Conservation (phyloP, 1,140 invertebrate genomes). For the Hylaeus volcanicus region DNA sequence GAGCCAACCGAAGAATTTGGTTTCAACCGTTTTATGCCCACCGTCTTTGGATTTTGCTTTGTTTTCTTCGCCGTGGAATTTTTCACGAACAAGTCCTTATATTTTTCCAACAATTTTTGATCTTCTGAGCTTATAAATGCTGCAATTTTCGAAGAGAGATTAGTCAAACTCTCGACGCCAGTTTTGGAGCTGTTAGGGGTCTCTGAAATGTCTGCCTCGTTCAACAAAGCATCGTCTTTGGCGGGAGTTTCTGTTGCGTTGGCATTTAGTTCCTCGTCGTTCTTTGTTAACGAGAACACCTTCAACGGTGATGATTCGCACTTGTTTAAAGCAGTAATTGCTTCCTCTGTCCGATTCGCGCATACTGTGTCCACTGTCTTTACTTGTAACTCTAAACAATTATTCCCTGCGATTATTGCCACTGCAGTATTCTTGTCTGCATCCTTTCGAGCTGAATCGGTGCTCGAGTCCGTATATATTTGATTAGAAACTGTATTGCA, state of each 20-base stretch:
- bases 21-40: slow-evolving; percentile 41
- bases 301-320: slow-evolving; percentile 68
- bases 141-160: slow-evolving; percentile 72
- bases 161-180: slow-evolving; percentile 70
- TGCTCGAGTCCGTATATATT: slow-evolving; percentile 47
- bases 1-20: not conserved
- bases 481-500: slow-evolving; percentile 45
- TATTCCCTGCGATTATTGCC: slow-evolving; percentile 18
- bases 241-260: slow-evolving; percentile 71
- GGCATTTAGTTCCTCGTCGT: slow-evolving; percentile 46
- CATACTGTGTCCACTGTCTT: not conserved
- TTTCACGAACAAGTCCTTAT: not conserved
- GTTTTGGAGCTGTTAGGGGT: slow-evolving; percentile 75
- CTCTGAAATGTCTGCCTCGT: slow-evolving; percentile 73
- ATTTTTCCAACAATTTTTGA: not conserved
- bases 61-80: not conserved
- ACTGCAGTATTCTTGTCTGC: not conserved
- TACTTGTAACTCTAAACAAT: not conserved
- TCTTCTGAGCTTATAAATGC: slow-evolving; percentile 62
- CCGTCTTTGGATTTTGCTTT: slow-evolving; percentile 47
- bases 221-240: slow-evolving; percentile 70
- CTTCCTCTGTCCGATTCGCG: not conserved
- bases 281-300: slow-evolving; percentile 67
- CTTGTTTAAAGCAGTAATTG: not conserved
- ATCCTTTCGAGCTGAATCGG: slow-evolving; percentile 25